These are phyloP conservation scores for Platysteira castanea DNA, from an alignment of 2,113 vertebrate species.

Conservation along the genomic window DNA sequence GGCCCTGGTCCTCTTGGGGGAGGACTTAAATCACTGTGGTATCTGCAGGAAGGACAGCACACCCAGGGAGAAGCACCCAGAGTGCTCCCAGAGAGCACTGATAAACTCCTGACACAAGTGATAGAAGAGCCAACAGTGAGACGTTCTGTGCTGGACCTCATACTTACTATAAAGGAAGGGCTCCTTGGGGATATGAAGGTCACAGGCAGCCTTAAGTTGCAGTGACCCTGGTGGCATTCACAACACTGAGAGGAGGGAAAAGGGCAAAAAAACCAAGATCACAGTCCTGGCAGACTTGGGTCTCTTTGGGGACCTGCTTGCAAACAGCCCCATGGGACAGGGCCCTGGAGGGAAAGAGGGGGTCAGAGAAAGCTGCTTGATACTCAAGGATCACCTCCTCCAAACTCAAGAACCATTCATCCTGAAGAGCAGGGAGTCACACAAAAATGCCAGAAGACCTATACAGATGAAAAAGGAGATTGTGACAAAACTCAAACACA, in stretches of 20 bases:
- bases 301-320: background rate
- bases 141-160: background rate
- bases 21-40: background rate
- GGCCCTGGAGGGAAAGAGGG: background rate
- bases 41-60: background rate
- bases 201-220: background rate
- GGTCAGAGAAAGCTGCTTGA: background rate
- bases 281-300: background rate
- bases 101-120: background rate
- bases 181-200: background rate
- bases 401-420: background rate
- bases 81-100: background rate
- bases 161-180: background rate
- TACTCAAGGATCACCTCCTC: background rate
- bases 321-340: background rate
- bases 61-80: background rate
- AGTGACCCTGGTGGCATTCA: background rate
- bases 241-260: background rate
- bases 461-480: background rate
- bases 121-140: background rate
- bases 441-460: background rate
- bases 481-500: background rate
- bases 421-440: background rate
- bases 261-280: background rate
- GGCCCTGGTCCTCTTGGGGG: accelerated